Evolutionary conservation across 2,113 vertebrate genomes (phyloP).

Genomic region (Otis tarda): DNA sequence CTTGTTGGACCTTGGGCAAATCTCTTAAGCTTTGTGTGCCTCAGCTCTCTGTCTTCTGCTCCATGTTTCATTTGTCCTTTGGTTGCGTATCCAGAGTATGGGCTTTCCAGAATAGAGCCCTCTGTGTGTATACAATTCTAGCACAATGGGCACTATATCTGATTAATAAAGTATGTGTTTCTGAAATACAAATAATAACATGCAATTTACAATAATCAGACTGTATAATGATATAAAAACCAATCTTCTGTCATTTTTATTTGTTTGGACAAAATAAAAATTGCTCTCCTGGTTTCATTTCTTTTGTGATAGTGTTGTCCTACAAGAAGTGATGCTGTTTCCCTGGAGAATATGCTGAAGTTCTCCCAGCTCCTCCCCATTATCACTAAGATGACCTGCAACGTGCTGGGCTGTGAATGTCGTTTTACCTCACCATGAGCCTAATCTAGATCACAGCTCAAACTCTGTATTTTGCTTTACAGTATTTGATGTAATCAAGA

Average conservation of each 20-base stretch:
- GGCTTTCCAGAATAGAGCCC: not conserved
- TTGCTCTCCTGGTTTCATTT: not conserved
- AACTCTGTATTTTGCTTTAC: not conserved
- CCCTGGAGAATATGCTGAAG: not conserved
- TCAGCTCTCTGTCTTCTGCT: not conserved
- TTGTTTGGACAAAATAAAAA: not conserved
- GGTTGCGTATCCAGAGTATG: not conserved
- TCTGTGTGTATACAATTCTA: not conserved
- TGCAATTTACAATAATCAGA: not conserved
- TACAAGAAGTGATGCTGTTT: not conserved
- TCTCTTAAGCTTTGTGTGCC: not conserved
- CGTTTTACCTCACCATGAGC: not conserved
- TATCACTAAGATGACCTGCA: rapidly evolving
- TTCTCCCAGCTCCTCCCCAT: not conserved
- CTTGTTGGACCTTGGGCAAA: not conserved
- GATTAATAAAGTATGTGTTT: not conserved
- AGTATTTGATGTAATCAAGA: not conserved
- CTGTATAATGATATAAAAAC: not conserved
- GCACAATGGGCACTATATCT: not conserved
- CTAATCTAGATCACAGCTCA: not conserved
- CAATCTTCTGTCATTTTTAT: not conserved
- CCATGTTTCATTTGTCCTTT: not conserved
- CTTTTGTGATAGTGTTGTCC: not conserved
- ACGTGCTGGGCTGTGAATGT: not conserved
- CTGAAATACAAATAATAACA: not conserved